These are phyloP conservation scores for Drosophila kepulauana DNA, from an alignment of 1,140 invertebrate species.

Conservation along the genomic window DNA sequence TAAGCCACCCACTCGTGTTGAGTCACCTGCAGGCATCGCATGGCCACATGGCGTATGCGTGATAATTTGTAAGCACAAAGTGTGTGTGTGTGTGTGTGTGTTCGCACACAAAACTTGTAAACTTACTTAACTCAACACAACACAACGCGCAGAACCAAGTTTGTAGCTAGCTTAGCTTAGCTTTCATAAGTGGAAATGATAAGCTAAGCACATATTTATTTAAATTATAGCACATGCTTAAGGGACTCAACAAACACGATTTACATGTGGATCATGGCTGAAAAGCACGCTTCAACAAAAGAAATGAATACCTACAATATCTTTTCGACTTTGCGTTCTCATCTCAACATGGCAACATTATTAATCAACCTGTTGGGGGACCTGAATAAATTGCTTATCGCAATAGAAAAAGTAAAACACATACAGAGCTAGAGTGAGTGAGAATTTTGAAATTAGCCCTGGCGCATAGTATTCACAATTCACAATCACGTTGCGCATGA, in stretches of 20 bases:
- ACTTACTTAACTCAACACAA: slow-evolving; percentile 6
- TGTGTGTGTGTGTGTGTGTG: not conserved
- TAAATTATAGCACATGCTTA: slow-evolving; percentile 24
- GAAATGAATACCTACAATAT: not conserved
- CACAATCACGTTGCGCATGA: slow-evolving; percentile 15
- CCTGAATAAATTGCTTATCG: not conserved
- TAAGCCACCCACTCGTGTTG: not conserved
- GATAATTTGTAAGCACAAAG: slow-evolving; percentile 32
- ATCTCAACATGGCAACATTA: not conserved
- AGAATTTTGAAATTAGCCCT: not conserved
- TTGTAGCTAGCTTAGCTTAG: not conserved
- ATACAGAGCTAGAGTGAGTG: no score
- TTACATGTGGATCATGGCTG: not conserved
- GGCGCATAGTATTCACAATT: slow-evolving; percentile 1
- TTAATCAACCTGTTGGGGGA: not conserved
- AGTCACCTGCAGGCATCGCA: slow-evolving; percentile 3
- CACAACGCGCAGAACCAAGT: not conserved
- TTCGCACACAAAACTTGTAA: not conserved
- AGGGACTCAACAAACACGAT: not conserved
- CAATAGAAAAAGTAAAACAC: not conserved
- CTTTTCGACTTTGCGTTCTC: not conserved
- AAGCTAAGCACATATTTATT: slow-evolving; percentile 29
- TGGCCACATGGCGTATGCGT: slow-evolving; percentile 39
- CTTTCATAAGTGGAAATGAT: not conserved
- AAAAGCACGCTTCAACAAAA: not conserved